These are phyloP conservation scores for Macrosoma leucophasiata DNA, from an alignment of 2,888 invertebrate species.

Conservation along the genomic window DNA sequence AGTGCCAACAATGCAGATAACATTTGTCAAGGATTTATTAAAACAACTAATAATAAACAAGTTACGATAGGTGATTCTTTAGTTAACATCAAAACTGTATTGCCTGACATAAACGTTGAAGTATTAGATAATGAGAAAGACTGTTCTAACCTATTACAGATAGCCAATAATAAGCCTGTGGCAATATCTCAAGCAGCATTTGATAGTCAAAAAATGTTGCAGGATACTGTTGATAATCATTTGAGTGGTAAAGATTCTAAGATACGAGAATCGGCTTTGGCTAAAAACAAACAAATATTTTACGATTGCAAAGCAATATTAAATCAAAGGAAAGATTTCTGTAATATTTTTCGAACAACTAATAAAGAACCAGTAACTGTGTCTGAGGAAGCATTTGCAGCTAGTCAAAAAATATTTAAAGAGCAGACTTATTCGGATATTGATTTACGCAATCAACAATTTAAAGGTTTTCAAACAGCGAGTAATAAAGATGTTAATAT, in stretches of 20 bases:
- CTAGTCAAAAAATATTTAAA: conserved; percentile 1
- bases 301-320: conserved; percentile 11
- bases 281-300: conserved; percentile 28
- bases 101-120: conserved; percentile 1
- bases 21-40: too few relatives aligned
- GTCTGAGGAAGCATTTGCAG: not conserved
- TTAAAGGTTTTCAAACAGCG: conserved; percentile 28
- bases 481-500: conserved; percentile 33
- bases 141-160: too few relatives aligned
- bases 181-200: too few relatives aligned
- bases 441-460: too few relatives aligned
- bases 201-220: too few relatives aligned
- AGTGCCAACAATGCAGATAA: not conserved
- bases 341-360: too few relatives aligned
- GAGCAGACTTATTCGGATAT: not conserved
- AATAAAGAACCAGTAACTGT: conserved; percentile 1
- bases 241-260: conserved; percentile 26
- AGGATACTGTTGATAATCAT: too few relatives aligned
- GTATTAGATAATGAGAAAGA: too few relatives aligned
- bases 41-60: conserved; percentile 35
- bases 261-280: conserved; percentile 37
- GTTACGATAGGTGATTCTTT: conserved; percentile 37
- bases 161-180: too few relatives aligned
- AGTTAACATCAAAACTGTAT: conserved; percentile 22
- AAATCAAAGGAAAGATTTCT: too few relatives aligned